Evolutionary conservation across 1,140 invertebrate genomes (phyloP).

Genomic region (Lepidotrigona ventralis): DNA sequence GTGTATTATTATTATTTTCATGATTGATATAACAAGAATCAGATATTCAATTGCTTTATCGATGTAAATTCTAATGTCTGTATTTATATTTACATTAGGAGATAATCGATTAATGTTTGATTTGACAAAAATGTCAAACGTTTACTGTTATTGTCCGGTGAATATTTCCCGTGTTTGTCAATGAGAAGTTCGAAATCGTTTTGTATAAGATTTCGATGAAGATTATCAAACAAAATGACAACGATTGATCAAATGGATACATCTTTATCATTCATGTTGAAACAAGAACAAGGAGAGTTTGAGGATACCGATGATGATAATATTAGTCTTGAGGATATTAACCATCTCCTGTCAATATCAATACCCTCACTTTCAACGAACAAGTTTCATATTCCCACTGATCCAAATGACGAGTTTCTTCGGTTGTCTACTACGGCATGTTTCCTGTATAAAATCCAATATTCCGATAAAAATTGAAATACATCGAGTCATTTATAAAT

Average conservation of each 20-base stretch:
- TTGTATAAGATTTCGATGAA: neutral
- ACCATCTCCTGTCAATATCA: slow-evolving; percentile 52
- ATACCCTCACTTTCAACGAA: slow-evolving; percentile 60
- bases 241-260: slow-evolving; percentile 56
- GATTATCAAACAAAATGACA: slow-evolving; percentile 42
- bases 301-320: slow-evolving; percentile 42
- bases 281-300: slow-evolving; percentile 55
- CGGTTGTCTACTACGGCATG: slow-evolving; percentile 66
- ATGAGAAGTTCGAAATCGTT: slow-evolving; percentile 29
- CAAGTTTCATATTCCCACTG: slow-evolving; percentile 36
- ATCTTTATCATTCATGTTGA: slow-evolving; percentile 48
- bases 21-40: slow-evolving; percentile 2
- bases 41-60: neutral
- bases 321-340: slow-evolving; percentile 49
- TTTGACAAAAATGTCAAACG: neutral
- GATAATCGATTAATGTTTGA: neutral
- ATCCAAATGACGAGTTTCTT: slow-evolving; percentile 64
- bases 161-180: neutral
- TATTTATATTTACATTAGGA: neutral
- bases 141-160: slow-evolving; percentile 5
- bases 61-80: neutral
- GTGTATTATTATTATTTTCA: neutral
- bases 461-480: neutral
- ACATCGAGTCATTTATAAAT: neutral
- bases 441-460: slow-evolving; percentile 6